Percentiles rank a stretch among this genome's conserved stretches.
Conservation (phyloP, 2,113 vertebrate genomes). For the Otocyon megalotis region DNA sequence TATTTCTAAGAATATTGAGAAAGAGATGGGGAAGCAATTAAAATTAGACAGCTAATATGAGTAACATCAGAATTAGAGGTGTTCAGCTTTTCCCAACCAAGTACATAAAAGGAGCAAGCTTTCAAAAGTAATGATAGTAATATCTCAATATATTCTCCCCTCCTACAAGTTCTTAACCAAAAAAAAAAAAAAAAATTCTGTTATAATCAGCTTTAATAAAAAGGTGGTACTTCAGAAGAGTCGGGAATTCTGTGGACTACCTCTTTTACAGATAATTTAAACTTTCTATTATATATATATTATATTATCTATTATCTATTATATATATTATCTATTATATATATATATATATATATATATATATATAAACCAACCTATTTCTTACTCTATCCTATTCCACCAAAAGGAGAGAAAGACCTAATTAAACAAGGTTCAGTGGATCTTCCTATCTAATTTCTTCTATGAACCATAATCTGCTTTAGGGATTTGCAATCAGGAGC, state of each 20-base stretch:
- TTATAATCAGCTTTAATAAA: constrained; percentile 19
- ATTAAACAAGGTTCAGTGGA: constrained; percentile 1
- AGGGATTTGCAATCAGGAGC: constrained; percentile 35
- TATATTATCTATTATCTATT: too few species aligned
- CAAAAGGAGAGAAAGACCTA: not conserved
- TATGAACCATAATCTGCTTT: not conserved
- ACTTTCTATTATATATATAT: not conserved
- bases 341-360: too few species aligned
- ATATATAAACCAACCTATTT: not conserved
- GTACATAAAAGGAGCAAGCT: not conserved
- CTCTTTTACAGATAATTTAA: constrained; percentile 56
- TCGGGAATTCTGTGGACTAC: constrained; percentile 19
- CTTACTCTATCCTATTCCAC: not conserved
- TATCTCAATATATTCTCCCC: constrained; percentile 15
- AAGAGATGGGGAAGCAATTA: constrained; percentile 14
- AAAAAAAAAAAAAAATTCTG: constrained; percentile 9
- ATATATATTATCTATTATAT: not conserved
- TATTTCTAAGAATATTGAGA: constrained; percentile 49
- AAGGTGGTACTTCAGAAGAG: not conserved
- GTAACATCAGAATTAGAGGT: constrained; percentile 2
- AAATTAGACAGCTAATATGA: not conserved
- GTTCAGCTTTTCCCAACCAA: not conserved
- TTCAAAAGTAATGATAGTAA: constrained; percentile 45
- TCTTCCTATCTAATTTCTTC: constrained; percentile 27
- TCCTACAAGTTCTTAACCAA: not conserved